Evolutionary conservation across 2,113 vertebrate genomes (phyloP).

Genomic region (Sarotherodon lohbergeri): DNA sequence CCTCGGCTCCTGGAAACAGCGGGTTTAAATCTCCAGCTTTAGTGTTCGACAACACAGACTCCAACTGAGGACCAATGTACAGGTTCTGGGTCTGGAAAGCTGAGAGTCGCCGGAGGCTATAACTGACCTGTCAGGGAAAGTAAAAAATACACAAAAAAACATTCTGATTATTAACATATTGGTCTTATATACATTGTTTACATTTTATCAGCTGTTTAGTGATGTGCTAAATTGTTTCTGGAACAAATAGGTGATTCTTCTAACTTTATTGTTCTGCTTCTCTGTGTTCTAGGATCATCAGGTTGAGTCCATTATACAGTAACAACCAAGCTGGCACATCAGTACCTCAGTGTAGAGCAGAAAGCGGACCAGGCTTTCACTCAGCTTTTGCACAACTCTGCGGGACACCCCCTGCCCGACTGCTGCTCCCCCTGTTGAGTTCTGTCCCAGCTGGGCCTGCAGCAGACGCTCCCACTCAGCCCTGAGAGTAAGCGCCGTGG

Average conservation of each 20-base stretch:
- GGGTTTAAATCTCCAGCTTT: conserved; percentile 48
- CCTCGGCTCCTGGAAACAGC: conserved; percentile 71
- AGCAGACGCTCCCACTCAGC: conserved; percentile 78
- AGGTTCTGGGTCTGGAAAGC: conserved; percentile 82
- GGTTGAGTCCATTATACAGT: background rate
- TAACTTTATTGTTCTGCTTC: background rate
- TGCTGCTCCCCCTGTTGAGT: rapidly evolving
- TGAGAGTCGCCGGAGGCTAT: conserved; percentile 76
- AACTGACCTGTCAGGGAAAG: conserved; percentile 68
- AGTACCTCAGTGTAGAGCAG: conserved; percentile 75
- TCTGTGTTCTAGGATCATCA: background rate
- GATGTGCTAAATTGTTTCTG: background rate
- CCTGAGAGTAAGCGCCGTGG: conserved; percentile 71
- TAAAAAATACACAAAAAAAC: background rate
- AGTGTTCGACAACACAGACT: background rate
- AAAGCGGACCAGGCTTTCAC: conserved; percentile 76
- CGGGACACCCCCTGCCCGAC: background rate
- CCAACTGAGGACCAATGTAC: conserved; percentile 79
- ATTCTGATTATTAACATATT: background rate
- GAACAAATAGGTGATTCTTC: background rate
- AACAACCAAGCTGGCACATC: background rate
- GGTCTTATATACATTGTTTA: background rate
- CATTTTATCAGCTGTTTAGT: background rate
- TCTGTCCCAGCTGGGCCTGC: conserved; percentile 67
- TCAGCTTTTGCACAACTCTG: conserved; percentile 63